A percentile compares a stretch with the other conserved stretches of the same genome.
Conservation (phyloP, 2,113 vertebrate genomes). For the Hippocampus barbouri region DNA sequence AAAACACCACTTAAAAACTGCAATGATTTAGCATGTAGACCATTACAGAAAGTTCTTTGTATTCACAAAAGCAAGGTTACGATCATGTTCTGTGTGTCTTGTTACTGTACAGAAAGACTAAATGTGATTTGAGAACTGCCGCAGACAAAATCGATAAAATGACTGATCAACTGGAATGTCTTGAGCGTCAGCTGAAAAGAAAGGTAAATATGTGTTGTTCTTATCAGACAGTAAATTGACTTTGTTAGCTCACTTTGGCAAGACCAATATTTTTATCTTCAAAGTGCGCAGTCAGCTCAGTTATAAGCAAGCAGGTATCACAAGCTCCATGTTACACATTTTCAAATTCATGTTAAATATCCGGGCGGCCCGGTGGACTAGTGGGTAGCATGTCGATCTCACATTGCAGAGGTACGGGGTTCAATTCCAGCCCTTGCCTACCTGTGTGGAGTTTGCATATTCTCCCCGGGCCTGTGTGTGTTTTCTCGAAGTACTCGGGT, state of each 20-base stretch:
- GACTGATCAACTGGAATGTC: conserved; percentile 71
- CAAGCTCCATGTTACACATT: neutral
- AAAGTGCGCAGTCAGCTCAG: neutral
- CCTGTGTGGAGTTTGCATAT: no score
- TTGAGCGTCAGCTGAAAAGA: conserved; percentile 77
- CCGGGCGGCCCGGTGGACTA: no score
- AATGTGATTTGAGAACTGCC: conserved; percentile 77
- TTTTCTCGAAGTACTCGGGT: no score
- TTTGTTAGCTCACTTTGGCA: neutral
- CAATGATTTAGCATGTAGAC: neutral
- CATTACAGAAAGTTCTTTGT: neutral
- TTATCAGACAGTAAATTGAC: neutral
- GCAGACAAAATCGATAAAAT: conserved; percentile 81
- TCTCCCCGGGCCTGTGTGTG: no score
- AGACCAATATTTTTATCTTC: neutral
- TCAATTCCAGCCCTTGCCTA: no score
- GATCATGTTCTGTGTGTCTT: neutral
- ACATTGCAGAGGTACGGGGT: no score
- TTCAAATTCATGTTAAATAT: neutral
- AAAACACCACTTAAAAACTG: neutral
- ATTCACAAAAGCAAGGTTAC: neutral
- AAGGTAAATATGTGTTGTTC: conserved; percentile 67
- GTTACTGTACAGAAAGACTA: conserved; percentile 73
- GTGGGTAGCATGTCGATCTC: no score
- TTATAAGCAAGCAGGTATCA: neutral